Evolutionary conservation across 2,888 invertebrate genomes (phyloP).

Genomic region (Spicauda simplicius): DNA sequence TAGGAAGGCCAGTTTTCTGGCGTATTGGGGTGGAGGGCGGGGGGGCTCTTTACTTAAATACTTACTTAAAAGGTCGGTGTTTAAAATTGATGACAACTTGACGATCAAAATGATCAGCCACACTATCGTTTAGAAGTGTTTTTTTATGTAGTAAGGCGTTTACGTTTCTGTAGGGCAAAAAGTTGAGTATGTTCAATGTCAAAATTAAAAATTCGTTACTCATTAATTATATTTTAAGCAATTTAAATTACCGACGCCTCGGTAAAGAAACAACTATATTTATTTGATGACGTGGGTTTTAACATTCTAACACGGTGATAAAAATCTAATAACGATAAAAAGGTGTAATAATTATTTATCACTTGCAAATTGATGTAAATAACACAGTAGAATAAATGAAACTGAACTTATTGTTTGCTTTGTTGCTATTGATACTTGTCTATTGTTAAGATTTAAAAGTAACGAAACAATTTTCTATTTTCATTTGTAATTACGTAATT

Average conservation of each 20-base stretch:
- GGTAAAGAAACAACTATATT: not conserved
- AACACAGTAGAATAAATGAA: not conserved
- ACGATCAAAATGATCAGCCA: not conserved
- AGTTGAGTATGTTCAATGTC: not conserved
- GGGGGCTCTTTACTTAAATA: too few relatives aligned
- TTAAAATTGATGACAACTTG: too few relatives aligned
- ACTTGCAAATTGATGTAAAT: not conserved
- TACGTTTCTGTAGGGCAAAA: not conserved
- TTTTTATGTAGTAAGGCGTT: not conserved
- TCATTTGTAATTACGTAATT: too few relatives aligned
- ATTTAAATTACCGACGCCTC: not conserved
- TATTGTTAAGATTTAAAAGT: too few relatives aligned
- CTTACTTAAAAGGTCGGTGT: too few relatives aligned
- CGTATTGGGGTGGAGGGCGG: too few relatives aligned
- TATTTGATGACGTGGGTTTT: not conserved
- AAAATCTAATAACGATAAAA: not conserved
- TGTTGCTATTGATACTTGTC: too few relatives aligned
- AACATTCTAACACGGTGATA: constrained; percentile 1
- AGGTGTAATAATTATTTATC: constrained; percentile 3
- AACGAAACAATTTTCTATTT: too few relatives aligned
- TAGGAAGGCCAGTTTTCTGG: too few relatives aligned
- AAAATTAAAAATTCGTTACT: not conserved
- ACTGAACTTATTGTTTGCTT: not conserved
- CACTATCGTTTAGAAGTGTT: not conserved
- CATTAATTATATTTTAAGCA: not conserved